These are phyloP conservation scores for Xenopus borealis DNA, from an alignment of 2,113 vertebrate genomes.

Conservation along the genomic window DNA sequence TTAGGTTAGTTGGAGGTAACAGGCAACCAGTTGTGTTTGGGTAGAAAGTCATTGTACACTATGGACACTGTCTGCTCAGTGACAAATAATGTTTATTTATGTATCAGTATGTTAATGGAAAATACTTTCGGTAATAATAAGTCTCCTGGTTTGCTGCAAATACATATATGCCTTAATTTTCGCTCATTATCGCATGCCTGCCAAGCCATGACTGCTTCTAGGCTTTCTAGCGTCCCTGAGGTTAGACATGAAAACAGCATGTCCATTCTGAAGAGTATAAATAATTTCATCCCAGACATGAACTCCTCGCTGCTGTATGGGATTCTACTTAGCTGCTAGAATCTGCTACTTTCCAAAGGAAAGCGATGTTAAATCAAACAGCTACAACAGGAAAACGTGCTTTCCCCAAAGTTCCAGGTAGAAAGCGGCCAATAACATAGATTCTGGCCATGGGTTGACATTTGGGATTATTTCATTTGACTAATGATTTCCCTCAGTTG, in stretches of 20 bases:
- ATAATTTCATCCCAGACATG: slow-evolving; percentile 13
- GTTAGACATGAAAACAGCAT: neutral
- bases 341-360: slow-evolving; percentile 7
- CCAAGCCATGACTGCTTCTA: neutral
- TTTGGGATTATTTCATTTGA: slow-evolving; percentile 30
- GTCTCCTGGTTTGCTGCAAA: no score
- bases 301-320: slow-evolving; percentile 6
- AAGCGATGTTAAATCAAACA: slow-evolving; percentile 8
- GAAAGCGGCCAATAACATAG: slow-evolving; percentile 8
- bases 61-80: no score
- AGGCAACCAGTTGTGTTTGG: no score
- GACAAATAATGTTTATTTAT: no score
- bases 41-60: no score
- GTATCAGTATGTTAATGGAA: no score
- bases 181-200: neutral
- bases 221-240: neutral
- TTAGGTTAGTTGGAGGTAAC: no score
- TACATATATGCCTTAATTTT: neutral
- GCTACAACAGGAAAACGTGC: slow-evolving; percentile 13
- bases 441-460: neutral
- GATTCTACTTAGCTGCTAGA: slow-evolving; percentile 12
- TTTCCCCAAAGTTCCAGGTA: slow-evolving; percentile 5
- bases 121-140: no score
- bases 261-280: neutral
- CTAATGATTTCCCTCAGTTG: slow-evolving; percentile 29